Percentiles rank a stretch among this genome's conserved stretches.
Evolutionary conservation across 2,888 invertebrate species (phyloP).

Genomic region (Caenorhabditis becei): DNA sequence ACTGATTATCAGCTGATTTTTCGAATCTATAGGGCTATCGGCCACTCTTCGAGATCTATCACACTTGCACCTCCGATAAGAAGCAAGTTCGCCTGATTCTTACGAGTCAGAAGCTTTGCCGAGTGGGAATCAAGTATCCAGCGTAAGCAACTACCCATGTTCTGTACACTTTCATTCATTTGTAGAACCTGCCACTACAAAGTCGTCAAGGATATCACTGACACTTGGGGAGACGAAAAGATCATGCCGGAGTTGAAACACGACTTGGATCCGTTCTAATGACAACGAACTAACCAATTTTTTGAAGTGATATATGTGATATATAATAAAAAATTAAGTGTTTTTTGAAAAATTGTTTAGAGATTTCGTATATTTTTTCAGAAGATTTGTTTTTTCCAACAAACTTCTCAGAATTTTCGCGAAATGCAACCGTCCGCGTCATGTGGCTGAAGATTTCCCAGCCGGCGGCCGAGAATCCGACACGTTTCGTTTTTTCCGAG

Average conservation of each 20-base stretch:
- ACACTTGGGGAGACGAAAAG: not conserved
- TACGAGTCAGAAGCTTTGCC: not conserved
- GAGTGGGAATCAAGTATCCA: not conserved
- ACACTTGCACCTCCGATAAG: conserved; percentile 1
- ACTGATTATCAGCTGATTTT: not conserved
- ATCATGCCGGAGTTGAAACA: not conserved
- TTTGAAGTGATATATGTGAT: too few species aligned
- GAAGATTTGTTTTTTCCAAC: too few species aligned
- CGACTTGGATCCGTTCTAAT: not conserved
- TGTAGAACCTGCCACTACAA: not conserved
- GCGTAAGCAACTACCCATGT: too few species aligned
- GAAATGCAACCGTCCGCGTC: too few species aligned
- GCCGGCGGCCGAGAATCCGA: not conserved
- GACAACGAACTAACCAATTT: not conserved
- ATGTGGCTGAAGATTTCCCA: not conserved
- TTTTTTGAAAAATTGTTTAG: too few species aligned
- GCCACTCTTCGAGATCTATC: not conserved
- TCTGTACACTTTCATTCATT: not conserved
- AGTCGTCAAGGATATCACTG: not conserved
- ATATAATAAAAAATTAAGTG: too few species aligned
- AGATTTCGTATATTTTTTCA: too few species aligned
- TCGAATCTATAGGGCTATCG: not conserved
- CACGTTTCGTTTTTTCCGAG: too few species aligned
- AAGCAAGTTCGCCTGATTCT: not conserved
- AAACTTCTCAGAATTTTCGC: too few species aligned